Base-by-base conservation (phyloP, 2,888 invertebrate genomes). In the Limnephilus marmoratus region DNA sequence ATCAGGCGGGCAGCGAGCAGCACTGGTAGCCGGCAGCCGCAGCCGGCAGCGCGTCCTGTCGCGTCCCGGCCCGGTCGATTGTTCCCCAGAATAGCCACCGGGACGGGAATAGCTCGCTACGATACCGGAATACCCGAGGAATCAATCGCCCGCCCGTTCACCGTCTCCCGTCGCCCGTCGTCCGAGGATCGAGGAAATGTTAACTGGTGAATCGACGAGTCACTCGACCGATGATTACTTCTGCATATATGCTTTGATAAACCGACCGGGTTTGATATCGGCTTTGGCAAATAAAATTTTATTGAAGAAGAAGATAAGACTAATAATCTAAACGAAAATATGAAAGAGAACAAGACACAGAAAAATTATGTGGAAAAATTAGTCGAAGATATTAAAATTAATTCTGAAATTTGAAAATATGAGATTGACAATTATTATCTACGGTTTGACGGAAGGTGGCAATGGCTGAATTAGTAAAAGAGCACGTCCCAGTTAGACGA, bases 61-160 rank as follows among this genome's bases (percentile, higher is more conserved):
- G 81, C 45, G 31, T 24, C 85, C 88, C 92, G 90, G 90, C 92
- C 91, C 86, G 91, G 89, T 90, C 89, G 81, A 92, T 92, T 92
- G 92, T 92, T 91, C 92, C 92, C 90, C 85, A 90, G 92, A 92
- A 92, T 92, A 92, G 92, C 91, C 83, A 81, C 90, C 81, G 90
- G 18, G 68, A 49, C 92, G 41, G 82, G 91, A 92, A 92, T 92
- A 92, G 92, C 80, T n/a, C 88, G 92, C 91, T 92, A 86, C 87
- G 18, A 53, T 53, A 53, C 87, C 87, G 34, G 87, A 87, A 87
- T 87, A 87, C 34, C 87, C 41, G 41, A 86, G 85, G 85, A 86
- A 86, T 86, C 85, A 86, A 86, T 86, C 83, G 37, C 37, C 24
- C 83, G 37, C 18, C 37, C 24, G 68, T n/a, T 24, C 53, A 53